Evolutionary conservation across 1,140 invertebrate genomes (phyloP), one percentile per base, ranked within the genome.

Genomic region (Rhopalosiphum maidis): DNA sequence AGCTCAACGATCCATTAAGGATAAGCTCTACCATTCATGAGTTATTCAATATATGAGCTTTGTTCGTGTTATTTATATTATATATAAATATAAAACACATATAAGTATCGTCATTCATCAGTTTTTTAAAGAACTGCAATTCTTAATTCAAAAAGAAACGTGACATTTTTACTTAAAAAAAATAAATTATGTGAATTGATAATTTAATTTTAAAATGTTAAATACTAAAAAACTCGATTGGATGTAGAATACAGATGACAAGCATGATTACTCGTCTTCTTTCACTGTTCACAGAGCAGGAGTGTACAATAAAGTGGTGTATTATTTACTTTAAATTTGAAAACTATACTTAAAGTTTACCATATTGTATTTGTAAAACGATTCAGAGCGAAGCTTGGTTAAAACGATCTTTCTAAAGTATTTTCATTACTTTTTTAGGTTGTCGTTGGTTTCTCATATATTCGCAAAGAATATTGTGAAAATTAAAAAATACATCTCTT

Each of bases 331-430:
- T 18, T 77, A 77, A 77, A 35, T 77, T n/a, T 77, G 3, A 77
- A 77, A 77, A 77, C 60, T 77, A 77, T 77, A 77, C n/a, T n/a
- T 68, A n/a, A n/a, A 77, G 60, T n/a, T n/a, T 35, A 77, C 60
- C 60, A 77, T 41, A 41, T 88, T 88, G 86, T 83, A 83, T 77
- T 77, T n/a, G 30, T 4, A 77, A n/a, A 77, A 77, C 15, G n/a
- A 77, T 77, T 77, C 60, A n/a, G 5, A 18, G n/a, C 30, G 2
- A 15, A 77, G 30, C 4, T 77, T 77, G 60, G 60, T 77, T 77
- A 77, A 77, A 77, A 77, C 15, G 15, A n/a, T 77, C 6, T n/a
- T 18, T 1, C 30, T 77, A n/a, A 35, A 77, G 30, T 77, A n/a
- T n/a, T 77, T 77, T 77, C 30, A 77, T 18, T 11, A 77, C 15